A percentile compares a stretch with the other conserved stretches of the same genome.
phyloP scores from a whole-genome alignment of 2,888 invertebrate species.

The Malthinus flaveolus region DNA sequence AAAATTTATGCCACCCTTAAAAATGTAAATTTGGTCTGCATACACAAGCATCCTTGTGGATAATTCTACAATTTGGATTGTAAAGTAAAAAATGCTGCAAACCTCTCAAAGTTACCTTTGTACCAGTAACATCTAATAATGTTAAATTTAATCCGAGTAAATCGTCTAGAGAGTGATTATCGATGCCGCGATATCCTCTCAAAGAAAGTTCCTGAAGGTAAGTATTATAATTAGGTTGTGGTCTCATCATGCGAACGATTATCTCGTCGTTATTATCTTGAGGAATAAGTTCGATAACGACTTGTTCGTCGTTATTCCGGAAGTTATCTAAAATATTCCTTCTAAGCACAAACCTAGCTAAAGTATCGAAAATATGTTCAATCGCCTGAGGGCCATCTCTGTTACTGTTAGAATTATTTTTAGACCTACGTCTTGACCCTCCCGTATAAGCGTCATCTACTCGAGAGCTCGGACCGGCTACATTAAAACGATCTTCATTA shows the following conservation, averaged over 20 bases:
- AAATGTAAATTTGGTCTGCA: conserved; percentile 42
- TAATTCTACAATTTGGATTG: conserved; percentile 63
- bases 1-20: conserved; percentile 17
- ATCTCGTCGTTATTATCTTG: background rate
- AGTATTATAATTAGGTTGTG: background rate
- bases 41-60: conserved; percentile 47
- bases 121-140: conserved; percentile 68
- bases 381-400: background rate
- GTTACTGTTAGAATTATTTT: background rate
- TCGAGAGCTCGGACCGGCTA: conserved; percentile 4
- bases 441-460: background rate
- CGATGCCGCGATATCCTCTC: conserved; percentile 44
- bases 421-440: too few relatives aligned
- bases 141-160: conserved; percentile 44
- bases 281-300: background rate
- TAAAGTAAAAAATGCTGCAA: conserved; percentile 62
- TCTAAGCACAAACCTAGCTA: background rate
- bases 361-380: background rate
- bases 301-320: background rate
- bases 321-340: background rate
- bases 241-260: background rate
- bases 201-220: conserved; percentile 39
- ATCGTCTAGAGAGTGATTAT: conserved; percentile 39
- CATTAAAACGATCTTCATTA: conserved; percentile 6
- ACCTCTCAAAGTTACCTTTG: conserved; percentile 64